A percentile compares a stretch with the other conserved stretches of the same genome.
Evolutionary conservation across 2,888 invertebrate species (phyloP).

Genomic region (Sminthurides aquaticus): DNA sequence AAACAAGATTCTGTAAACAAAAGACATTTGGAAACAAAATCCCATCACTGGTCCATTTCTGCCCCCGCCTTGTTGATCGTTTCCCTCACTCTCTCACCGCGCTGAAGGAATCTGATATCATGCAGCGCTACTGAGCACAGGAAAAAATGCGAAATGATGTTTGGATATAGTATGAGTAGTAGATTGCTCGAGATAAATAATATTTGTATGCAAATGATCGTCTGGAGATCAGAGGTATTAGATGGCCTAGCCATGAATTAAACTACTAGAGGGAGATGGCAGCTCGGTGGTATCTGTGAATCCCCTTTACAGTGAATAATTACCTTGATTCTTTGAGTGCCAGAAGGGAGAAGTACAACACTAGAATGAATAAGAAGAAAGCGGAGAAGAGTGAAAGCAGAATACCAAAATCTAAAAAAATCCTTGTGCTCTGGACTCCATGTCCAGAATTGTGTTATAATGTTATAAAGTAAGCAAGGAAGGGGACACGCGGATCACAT

Average conservation of each 20-base stretch:
- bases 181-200: slow-evolving; percentile 2
- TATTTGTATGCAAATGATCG: slow-evolving; percentile 23
- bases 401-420: not conserved
- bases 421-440: no score
- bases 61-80: not conserved
- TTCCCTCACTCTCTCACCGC: not conserved
- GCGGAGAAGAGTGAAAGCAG: not conserved
- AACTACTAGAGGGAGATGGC: not conserved
- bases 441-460: no score
- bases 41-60: not conserved
- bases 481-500: no score
- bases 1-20: not conserved
- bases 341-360: not conserved
- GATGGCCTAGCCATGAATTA: not conserved
- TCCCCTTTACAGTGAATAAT: not conserved
- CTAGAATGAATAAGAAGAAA: not conserved
- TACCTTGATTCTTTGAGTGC: not conserved
- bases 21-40: not conserved
- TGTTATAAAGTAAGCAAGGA: no score
- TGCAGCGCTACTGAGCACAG: no score
- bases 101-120: no score
- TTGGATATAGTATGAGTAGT: no score
- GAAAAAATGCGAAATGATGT: no score
- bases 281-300: no score
- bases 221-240: not conserved